Base-by-base conservation (phyloP, 2,797 vertebrate species). In the Hoplostethus mediterraneus region DNA sequence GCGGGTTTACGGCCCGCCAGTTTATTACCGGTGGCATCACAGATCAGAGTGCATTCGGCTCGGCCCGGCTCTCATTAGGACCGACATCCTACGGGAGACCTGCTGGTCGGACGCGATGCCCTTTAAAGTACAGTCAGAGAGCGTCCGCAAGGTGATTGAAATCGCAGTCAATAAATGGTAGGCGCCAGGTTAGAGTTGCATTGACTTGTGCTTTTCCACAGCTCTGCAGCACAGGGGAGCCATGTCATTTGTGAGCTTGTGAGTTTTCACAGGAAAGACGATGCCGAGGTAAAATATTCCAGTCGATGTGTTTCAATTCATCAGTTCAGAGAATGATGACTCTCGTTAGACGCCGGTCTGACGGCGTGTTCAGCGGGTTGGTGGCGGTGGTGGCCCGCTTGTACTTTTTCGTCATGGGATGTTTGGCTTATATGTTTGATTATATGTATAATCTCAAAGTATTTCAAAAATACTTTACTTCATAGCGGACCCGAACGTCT, bases 1-100 rank as follows among this genome's bases (percentile, higher is more conserved):
- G 80, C 16, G 38, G 82, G n/a, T n/a, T 86, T 82, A 68, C 31
- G 75, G 81, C 74, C 66, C 70, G 83, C 82, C 73, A 78, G 75
- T 70, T 63, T 82, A 89, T 92, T 86, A 89, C 72, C 66, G 49
- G 53, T 83, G 91, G 89, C 87, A 87, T 83, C 84, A 76, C 84
- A 79, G 80, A 85, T 88, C 85, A 83, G 66, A 63, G 63, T 70
- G 65, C 60, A 67, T 89, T 85, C 82, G 71, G 80, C 83, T 71
- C 30, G 12, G 71, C 71, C 1, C 77, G 17, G 40, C 54, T 77
- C 77, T 91, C 82, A 87, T 92, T 89, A 87, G 76, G 89, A 14
- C 76, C 59, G 84, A 87, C 90, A 73, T 72, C 71, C 73, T 77
- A 74, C 83, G 70, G 73, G 72, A 87, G 80, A 82, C 74, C 75